Evolutionary conservation across 2,113 vertebrate genomes (phyloP), one percentile per base, ranked within the genome.

Genomic region (Mastomys coucha): DNA sequence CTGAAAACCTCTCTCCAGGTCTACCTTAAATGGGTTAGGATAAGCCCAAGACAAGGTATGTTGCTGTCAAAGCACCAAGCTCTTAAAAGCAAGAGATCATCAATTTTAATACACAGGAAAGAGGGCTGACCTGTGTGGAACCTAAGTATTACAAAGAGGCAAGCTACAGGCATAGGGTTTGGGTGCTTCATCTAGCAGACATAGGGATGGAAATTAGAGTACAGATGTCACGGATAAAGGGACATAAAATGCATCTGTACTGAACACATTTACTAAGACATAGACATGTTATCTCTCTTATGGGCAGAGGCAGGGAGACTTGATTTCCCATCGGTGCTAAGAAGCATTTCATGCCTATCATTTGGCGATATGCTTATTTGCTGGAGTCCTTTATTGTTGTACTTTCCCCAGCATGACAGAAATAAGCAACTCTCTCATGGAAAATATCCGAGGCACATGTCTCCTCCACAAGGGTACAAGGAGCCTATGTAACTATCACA

Each of bases 121-220:
- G 80, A 51, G 72, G 20, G 92, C 16, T 20, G 7, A 87, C 39
- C 60, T 45, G 45, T 10, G 94, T 96, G 70, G 5, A 96, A 97
- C 97, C 97, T 95, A 94, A 96, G 98, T 72, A 95, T 88, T 95
- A 97, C 42, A 45, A 93, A 93, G 92, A 85, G 75, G 31, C 45
- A n/a, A 97, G 95, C 92, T 86, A 92, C 14, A 5, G 97, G 93
- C 78, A 45, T 93, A 97, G 96, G 80, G 96, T 93, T 96, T 91
- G 76, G 39, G 67, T 97, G 97, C 98, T 97, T 97, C 97, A 92
- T 87, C 96, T 42, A 91, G 94, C 94, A 73, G 75, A 77, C 0
- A 1, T 72, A 56, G 77, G 97, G 91, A 75, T 97, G 96, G 97
- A 75, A 78, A 70, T 36, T 12, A 5, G 56, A 26, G 13, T 60